Evolutionary conservation across 2,113 vertebrate species (phyloP).

Genomic region (Emberiza fucata): DNA sequence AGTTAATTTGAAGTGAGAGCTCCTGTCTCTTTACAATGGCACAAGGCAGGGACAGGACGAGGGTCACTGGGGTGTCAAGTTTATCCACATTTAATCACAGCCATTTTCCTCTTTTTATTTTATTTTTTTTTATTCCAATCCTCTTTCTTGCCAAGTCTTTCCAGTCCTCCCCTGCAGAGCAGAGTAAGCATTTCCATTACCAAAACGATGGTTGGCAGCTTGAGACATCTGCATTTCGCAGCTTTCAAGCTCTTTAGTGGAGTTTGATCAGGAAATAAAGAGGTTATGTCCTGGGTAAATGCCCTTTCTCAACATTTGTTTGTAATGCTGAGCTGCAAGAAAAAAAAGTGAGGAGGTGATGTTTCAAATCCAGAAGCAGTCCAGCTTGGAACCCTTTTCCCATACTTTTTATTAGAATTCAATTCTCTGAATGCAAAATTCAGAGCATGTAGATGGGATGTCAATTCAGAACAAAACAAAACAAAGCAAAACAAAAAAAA

Average conservation of each 20-base stretch:
- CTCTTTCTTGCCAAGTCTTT: neutral
- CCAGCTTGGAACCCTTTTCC: neutral
- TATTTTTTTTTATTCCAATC: neutral
- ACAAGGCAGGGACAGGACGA: neutral
- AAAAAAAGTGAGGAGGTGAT: neutral
- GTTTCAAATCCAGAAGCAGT: neutral
- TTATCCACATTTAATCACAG: neutral
- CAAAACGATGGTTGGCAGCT: neutral
- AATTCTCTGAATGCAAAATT: neutral
- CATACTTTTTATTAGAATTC: neutral
- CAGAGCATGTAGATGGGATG: neutral
- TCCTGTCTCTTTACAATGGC: neutral
- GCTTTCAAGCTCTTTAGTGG: neutral
- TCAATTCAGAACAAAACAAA: neutral
- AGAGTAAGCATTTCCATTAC: neutral
- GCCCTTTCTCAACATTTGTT: neutral
- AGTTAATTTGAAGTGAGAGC: conserved; percentile 54
- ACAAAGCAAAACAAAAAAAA: neutral
- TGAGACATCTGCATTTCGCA: neutral
- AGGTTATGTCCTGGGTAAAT: neutral
- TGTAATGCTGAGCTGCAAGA: neutral
- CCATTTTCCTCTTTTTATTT: neutral
- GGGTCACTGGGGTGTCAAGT: neutral
- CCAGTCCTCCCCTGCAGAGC: neutral
- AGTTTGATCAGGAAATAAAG: conserved; percentile 8